These are phyloP conservation scores for Labroides dimidiatus DNA, from an alignment of 2,797 vertebrate genomes.

Conservation along the genomic window DNA sequence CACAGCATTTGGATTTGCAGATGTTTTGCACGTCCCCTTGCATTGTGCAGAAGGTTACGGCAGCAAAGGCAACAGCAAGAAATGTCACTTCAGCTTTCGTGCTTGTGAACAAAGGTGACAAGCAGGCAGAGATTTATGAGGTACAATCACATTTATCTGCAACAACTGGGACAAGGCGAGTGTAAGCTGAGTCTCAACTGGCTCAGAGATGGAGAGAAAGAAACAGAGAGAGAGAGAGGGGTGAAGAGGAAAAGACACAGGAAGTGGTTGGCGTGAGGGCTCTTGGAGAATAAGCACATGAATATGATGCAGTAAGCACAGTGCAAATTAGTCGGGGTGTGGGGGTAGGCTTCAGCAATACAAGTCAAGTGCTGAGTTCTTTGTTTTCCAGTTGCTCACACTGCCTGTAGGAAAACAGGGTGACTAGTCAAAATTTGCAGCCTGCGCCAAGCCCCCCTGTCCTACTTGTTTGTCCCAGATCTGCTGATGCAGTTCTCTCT, in stretches of 20 bases:
- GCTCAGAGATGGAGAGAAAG: neutral
- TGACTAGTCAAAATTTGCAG: constrained; percentile 77
- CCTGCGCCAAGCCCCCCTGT: constrained; percentile 62
- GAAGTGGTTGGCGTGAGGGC: constrained; percentile 19
- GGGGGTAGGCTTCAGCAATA: constrained; percentile 38
- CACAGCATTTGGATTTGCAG: constrained; percentile 28
- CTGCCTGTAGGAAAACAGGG: constrained; percentile 67
- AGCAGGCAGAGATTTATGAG: constrained; percentile 53
- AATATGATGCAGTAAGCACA: constrained; percentile 68
- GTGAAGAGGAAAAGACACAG: constrained; percentile 45
- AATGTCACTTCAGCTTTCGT: constrained; percentile 36
- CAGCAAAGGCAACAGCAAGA: constrained; percentile 18
- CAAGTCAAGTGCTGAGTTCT: constrained; percentile 72
- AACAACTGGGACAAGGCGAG: constrained; percentile 44
- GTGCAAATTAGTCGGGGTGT: constrained; percentile 67
- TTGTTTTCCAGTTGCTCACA: constrained; percentile 74
- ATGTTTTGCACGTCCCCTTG: constrained; percentile 20
- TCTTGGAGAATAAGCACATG: constrained; percentile 27
- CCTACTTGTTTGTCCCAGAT: constrained; percentile 83
- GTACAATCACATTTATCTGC: constrained; percentile 58
- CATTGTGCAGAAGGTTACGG: constrained; percentile 13
- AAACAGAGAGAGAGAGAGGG: constrained; percentile 31
- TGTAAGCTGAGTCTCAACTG: constrained; percentile 30
- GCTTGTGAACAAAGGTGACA: constrained; percentile 46
- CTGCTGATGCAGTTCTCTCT: constrained; percentile 73